These are phyloP conservation scores for Pachyuromys duprasi DNA, from an alignment of 2,797 vertebrate species.

Conservation along the genomic window DNA sequence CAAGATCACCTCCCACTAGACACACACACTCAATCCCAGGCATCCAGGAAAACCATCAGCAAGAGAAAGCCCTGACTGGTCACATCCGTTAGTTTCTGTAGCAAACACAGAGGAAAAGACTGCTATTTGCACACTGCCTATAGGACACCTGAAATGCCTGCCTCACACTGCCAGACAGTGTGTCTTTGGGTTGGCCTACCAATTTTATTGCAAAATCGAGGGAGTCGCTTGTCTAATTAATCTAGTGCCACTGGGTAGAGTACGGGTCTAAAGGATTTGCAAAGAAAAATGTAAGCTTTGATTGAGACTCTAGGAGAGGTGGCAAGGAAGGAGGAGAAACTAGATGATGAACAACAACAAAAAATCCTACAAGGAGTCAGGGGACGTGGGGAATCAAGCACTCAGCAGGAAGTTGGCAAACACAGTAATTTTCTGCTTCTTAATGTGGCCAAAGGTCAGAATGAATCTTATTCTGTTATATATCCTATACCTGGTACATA, in stretches of 20 bases:
- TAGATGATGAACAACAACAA: not conserved
- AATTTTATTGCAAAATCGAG: not conserved
- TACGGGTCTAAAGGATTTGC: not conserved
- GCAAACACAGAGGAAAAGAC: not conserved
- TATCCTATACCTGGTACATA: not conserved
- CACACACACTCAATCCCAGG: not conserved
- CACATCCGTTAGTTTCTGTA: not conserved
- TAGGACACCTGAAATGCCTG: not conserved
- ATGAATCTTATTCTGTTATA: not conserved
- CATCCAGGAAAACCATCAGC: not conserved
- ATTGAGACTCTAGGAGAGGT: not conserved
- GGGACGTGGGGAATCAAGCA: not conserved
- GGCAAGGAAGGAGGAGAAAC: not conserved
- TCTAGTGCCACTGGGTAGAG: not conserved
- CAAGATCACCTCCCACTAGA: not conserved
- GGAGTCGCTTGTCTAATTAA: constrained; percentile 7
- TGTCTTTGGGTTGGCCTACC: not conserved
- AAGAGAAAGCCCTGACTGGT: not conserved
- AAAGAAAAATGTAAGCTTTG: not conserved
- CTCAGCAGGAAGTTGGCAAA: not conserved
- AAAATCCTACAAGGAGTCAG: not conserved
- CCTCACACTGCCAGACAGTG: not conserved
- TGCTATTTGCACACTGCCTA: not conserved
- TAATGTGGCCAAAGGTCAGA: not conserved
- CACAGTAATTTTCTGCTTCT: not conserved